Base-by-base conservation (phyloP, 2,888 invertebrate species). In the Trichogramma dendrolimi region DNA sequence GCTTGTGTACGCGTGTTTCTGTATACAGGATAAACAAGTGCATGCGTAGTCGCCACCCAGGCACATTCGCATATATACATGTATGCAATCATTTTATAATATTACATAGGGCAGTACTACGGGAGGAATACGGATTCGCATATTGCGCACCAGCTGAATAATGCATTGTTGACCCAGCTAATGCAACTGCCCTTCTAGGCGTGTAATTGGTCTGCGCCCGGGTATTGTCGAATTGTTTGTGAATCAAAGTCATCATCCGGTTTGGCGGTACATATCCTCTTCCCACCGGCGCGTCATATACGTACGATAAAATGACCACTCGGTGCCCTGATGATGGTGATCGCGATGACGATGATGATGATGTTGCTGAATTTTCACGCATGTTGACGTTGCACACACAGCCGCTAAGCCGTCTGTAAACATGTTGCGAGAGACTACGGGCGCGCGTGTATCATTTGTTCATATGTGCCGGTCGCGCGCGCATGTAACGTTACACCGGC, bases 161-260 rank as follows among this genome's bases (percentile, higher is more conserved):
- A 78, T 77, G 78, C 76, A 79, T 78, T 79, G 79, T 79, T 78
- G 77, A 75, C 79, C 77, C 73, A 76, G 76, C 75, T 78, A 79
- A 79, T 79, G 79, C 78, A 78, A 72, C 73, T 74, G 77, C 78
- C 76, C 76, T 76, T 71, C 71, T 72, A 72, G 71, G 69, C 61
- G 71, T 75, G 74, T 78, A 79, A 79, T 79, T 79, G 78, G 74
- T 73, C 71, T 73, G 70, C 73, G 72, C 44, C 39, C 58, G 39
- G 5, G 10, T 42, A 38, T 51, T 50, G 42, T 48, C 43, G 55
- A 55, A 55, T 55, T 78, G 78, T 78, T 78, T 78, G 77, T 75
- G 74, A 79, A 79, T 77, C 79, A 77, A 77, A 79, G 77, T 78
- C 78, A 78, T 79, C 75, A 74, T 72, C 71, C 69, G 68, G 51